These are phyloP conservation scores for Therioaphis trifolii DNA, from an alignment of 2,888 invertebrate genomes.

Conservation along the genomic window DNA sequence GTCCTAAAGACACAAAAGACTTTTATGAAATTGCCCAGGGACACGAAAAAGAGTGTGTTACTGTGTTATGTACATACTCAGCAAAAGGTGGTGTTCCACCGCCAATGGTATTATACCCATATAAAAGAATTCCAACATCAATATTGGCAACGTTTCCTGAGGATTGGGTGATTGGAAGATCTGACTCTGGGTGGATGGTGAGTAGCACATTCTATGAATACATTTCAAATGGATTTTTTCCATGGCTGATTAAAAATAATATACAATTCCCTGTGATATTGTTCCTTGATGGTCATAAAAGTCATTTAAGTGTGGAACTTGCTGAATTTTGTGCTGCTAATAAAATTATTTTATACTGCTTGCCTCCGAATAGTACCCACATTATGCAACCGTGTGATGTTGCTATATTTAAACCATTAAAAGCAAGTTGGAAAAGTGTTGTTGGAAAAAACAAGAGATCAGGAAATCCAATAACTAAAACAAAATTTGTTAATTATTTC, in stretches of 20 bases:
- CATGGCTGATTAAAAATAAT: constrained; percentile 68
- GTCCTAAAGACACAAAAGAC: constrained; percentile 1
- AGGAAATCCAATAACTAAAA: constrained; percentile 2
- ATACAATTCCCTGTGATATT: constrained; percentile 68
- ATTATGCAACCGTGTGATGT: constrained; percentile 66
- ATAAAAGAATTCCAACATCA: constrained; percentile 26
- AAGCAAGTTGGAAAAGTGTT: background rate
- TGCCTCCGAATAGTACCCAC: constrained; percentile 65
- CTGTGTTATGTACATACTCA: constrained; percentile 13
- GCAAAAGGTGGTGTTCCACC: background rate
- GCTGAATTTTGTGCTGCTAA: constrained; percentile 64
- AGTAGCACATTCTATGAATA: too few relatives aligned
- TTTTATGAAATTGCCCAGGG: constrained; percentile 24
- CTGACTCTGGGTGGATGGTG: too few relatives aligned
- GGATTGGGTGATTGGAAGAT: too few relatives aligned
- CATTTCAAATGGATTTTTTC: constrained; percentile 68
- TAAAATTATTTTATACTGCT: constrained; percentile 64
- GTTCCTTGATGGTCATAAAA: constrained; percentile 66
- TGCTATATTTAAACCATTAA: constrained; percentile 63
- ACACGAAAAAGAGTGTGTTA: too few relatives aligned
- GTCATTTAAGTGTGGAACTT: constrained; percentile 66
- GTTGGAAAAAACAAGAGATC: constrained; percentile 11
- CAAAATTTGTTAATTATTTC: background rate
- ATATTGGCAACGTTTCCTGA: too few relatives aligned
- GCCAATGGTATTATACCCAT: background rate